Evolutionary conservation across 2,888 invertebrate species (phyloP).

Genomic region (Endomychus coccineus): DNA sequence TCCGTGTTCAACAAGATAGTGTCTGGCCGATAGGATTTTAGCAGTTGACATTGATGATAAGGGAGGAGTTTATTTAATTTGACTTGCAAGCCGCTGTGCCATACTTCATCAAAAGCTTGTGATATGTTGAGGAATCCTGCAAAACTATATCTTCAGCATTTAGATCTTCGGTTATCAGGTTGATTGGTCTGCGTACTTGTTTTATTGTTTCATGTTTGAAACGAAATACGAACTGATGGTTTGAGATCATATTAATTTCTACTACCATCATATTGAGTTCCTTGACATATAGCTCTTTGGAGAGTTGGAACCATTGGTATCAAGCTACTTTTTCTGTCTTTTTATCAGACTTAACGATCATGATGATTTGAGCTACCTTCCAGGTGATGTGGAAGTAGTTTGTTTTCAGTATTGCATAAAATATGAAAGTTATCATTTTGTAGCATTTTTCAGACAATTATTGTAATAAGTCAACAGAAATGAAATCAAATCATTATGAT

Average conservation of each 20-base stretch:
- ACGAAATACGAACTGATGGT: conserved; percentile 13
- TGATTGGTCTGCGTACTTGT: conserved; percentile 19
- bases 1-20: conserved; percentile 7
- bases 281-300: conserved; percentile 10
- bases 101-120: conserved; percentile 28
- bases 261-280: conserved; percentile 4
- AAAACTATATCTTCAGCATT: conserved; percentile 22
- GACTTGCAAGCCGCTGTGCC: conserved; percentile 15
- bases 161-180: conserved; percentile 13
- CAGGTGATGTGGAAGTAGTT: not conserved
- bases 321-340: conserved; percentile 1
- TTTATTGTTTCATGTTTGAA: conserved; percentile 17
- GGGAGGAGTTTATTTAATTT: conserved; percentile 1
- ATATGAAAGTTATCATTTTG: not conserved
- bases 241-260: not conserved
- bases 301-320: conserved; percentile 7
- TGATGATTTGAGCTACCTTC: not conserved
- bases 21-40: conserved; percentile 20
- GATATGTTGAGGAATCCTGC: conserved; percentile 23
- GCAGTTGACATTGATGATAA: conserved; percentile 11
- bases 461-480: not conserved
- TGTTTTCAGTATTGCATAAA: not conserved
- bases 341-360: not conserved
- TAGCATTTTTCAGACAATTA: not conserved
- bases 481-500: not conserved